Evolutionary conservation across 2,888 invertebrate genomes (phyloP), one percentile per base, ranked within the genome.

Genomic region (Poecilus cupreus): DNA sequence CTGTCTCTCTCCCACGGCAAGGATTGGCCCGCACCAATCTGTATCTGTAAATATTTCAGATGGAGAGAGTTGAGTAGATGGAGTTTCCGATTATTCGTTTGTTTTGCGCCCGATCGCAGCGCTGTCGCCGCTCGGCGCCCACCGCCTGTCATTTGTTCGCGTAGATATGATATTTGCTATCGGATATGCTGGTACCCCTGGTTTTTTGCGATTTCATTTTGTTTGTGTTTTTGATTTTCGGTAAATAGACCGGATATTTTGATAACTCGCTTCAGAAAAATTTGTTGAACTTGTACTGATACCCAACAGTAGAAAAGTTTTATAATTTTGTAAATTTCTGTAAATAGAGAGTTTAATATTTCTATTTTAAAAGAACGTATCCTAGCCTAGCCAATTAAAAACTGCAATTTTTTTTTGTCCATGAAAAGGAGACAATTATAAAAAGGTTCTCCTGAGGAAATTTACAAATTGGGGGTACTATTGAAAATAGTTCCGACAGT

Each of bases 151-250:
- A 72, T 72, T 72, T 72, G 51, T 75, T 75, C 51, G 24, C 72
- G 49, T 24, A 72, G 72, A 72, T 60, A 64, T 78, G 64, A 78
- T 78, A 78, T 78, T 78, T 78, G 79, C 68, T 68, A 49, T 79
- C 64, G 51, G 60, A 79, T 79, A 70, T 70, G 79, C 79, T 68
- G 79, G 79, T 79, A 79, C 70, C 70, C 32, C 51, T 16, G 26
- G 39, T 64, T 70, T 76, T 70, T 79, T 51, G 68, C 75, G 26
- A 72, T 49, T 32, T 51, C 26, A 49, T 79, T 79, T 3, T 79
- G 79, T 70, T 79, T 79, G 79, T 79, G 51, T 70, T 79, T 79
- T 79, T 51, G 79, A 79, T 79, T 79, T 68, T 79, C 11, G 32
- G 37, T 24, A 79, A 70, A 79, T 79, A 70, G 46, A 79, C 20